Base-by-base conservation (phyloP, 2,113 vertebrate genomes). In the Pollimyrus isidori region DNA sequence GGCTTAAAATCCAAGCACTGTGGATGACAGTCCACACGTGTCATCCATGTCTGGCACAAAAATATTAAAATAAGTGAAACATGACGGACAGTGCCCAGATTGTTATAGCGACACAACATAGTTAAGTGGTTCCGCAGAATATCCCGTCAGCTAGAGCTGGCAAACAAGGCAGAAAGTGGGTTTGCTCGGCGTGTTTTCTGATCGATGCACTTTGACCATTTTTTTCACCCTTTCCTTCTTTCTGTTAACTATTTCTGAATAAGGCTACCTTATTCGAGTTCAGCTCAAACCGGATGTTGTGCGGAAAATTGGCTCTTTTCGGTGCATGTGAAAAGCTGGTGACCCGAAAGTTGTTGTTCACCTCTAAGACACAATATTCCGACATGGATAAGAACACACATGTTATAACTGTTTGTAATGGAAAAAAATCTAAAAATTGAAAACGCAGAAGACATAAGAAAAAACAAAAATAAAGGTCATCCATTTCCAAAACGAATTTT, bases 1-100 rank as follows among this genome's bases (percentile, higher is more conserved):
- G 98, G 97, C 92, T 97, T 98, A 91, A 98, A 99, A 92, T 99
- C 98, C 96, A 99, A 91, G 93, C 98, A 99, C 92, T 99, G 98
- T 10, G 98, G 98, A 92, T 99, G 98, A 39, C 90, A 90, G 42
- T 85, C 89, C 3, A 89, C 95, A 88, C 93, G 91, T 90, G 92
- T 19, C 86, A 90, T 1, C 56, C 90, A 91, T 0, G 93, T 45
- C 0, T 17, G 26, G 9, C 88, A 26, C 11, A 94, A 87, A 87
- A 10, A 91, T 10, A 93, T 62, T 4, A 89, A 0, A 80, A 88
- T 19, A 1, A 87, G 3, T 1, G 30, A 48, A 3, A 10, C 85
- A 9, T 87, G 49, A 87, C 91, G 2, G 4, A 35, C 53, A 19
- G 52, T 62, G 0, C 50, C 45, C 58, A 48, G 52, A n/a, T 30